Base-by-base conservation (phyloP, 1,140 invertebrate species). In the Macrotrachela quadricornifera region DNA sequence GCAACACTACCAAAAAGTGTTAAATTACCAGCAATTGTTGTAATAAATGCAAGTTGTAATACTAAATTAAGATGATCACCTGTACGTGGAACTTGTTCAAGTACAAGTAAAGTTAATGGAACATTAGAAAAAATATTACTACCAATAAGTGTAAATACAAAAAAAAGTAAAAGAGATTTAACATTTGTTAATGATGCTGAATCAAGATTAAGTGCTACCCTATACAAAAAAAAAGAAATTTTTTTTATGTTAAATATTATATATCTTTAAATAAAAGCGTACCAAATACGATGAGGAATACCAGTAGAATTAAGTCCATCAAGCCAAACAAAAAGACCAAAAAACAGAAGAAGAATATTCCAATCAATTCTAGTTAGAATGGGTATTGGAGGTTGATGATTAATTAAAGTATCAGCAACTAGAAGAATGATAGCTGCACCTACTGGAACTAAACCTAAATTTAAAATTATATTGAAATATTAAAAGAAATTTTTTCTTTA, bases 51-150 rank as follows among this genome's bases (percentile, higher is more conserved):
- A 12, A 57, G 36, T 46, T 57, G 54, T 18, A 57, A 17, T 1
- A 57, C 51, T 14, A 54, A 36, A 36, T 37, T 37, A 6, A 57
- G 41, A 21, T 57, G 56, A 39, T 57, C 18, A 10, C 36, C 21
- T 16, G 51, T 54, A 12, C 51, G 56, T 45, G 46, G 18, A 36
- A 57, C 21, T 41, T 57, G 56, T 21, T 54, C 56, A 2, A 57
- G 30, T 21, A 57, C 47, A 12, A 57, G 45, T 11, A 57, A 47
- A 8, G 51, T 54, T 16, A 57, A 42, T 10, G 56, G 56, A 0
- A 57, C 52, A 36, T 57, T 57, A 41, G 47, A 54, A 52, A 57
- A 57, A 38, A 57, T 12, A 30, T 57, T 57, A n/a, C 51, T 49
- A 36, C 56, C 45, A 40, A 57, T 15, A 17, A 50, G 40, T 2